Percentiles rank a stretch among this genome's conserved stretches.
Conservation (phyloP, 2,113 vertebrate species). For the Burhinus bistriatus region DNA sequence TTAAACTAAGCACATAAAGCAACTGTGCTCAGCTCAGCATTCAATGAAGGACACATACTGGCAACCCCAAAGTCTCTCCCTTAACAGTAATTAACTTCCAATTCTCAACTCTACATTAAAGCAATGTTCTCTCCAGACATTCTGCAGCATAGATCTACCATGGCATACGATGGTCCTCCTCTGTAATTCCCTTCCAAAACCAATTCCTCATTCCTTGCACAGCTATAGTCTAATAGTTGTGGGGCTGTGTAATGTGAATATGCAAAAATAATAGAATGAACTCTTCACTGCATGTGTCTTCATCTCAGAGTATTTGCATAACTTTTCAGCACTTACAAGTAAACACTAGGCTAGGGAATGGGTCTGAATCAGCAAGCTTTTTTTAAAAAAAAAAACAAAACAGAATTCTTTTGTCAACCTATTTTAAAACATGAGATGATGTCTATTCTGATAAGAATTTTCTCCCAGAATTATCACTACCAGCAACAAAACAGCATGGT, state of each 20-base stretch:
- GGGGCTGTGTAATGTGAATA: background rate
- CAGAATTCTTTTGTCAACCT: background rate
- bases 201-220: background rate
- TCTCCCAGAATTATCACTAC: background rate
- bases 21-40: background rate
- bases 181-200: background rate
- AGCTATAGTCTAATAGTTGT: background rate
- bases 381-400: background rate
- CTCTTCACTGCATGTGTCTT: background rate
- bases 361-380: background rate
- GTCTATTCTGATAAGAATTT: background rate
- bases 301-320: background rate
- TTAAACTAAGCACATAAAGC: background rate
- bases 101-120: background rate
- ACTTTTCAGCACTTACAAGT: background rate
- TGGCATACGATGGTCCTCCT: background rate
- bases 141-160: background rate
- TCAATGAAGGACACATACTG: background rate
- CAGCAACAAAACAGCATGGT: too few species aligned
- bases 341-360: background rate
- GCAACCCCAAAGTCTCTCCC: background rate
- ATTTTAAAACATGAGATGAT: background rate
- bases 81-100: background rate
- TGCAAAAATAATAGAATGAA: background rate
- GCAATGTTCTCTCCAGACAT: background rate